Evolutionary conservation across 2,888 invertebrate genomes (phyloP), one percentile per base, ranked within the genome.

Genomic region (Cheilosia soror): DNA sequence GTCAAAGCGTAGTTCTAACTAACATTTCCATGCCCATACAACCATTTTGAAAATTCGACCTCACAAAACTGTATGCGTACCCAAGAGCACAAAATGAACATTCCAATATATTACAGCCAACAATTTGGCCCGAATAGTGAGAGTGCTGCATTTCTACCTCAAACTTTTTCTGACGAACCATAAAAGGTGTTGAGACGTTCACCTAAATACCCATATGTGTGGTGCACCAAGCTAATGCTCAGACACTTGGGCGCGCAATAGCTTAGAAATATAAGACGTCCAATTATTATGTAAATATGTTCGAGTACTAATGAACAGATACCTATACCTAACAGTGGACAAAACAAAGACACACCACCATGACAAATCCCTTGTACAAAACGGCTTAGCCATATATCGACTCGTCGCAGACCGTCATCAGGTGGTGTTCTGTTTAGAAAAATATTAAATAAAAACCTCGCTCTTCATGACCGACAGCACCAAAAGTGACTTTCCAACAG

Each of bases 221-320:
- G 25, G 11, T 60, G 66, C 51, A 53, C 76, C 55, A 31, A 44
- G 15, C 40, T 66, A 51, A 31, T 40, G 42, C 51, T 11, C 65
- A 77, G 77, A 77, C 82, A 82, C 55, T 77, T 82, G 33, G 72
- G 72, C 77, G 66, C 77, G 66, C 77, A 77, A 77, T 66, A 68
- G 72, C 53, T 66, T 72, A 31, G 31, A 71, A 72, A 40, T 53
- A 55, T 82, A 82, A 82, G 60, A 55, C 66, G 15, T n/a, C 51
- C 5, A 40, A 25, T 20, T 60, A 33, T 71, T 78, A 57, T 57
- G 49, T 51, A 44, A 55, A n/a, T 37, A 33, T 15, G 31, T n/a
- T 1, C 20, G 20, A 20, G 20, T 20, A 20, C 20, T 20, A 20
- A 20, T 20, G 20, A 20, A 15, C 29, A 13, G 53, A 42, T 44